Evolutionary conservation across 2,113 vertebrate species (phyloP), one percentile per base, ranked within the genome.

Genomic region (Columba janthina): DNA sequence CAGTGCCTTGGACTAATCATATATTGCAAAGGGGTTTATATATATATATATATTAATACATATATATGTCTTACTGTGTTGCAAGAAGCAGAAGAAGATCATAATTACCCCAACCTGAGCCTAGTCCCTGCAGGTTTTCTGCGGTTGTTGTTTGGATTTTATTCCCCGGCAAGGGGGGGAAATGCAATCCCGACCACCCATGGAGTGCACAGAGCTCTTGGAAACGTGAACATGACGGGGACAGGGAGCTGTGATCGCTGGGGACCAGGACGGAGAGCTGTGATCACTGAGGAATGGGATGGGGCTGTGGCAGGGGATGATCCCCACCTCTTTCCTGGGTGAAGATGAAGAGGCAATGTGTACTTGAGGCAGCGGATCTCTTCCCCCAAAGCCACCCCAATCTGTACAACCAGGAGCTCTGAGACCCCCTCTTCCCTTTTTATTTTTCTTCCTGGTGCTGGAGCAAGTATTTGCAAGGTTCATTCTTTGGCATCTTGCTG

Each of bases 101-200:
- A 1, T 50, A 61, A 94, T 93, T 77, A 75, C 13, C 85, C 57
- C 50, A 54, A 93, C 92, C 88, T 94, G 82, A 86, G 69, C 85
- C 61, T 34, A 2, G 26, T 19, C 91, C 60, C 85, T 70, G 66
- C 90, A 93, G 87, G 90, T 95, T 95, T 97, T 80, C 81, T 62
- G 72, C 10, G 82, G 78, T 79, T 34, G 66, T 54, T 82, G 88
- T 83, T 96, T 92, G 76, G 20, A 71, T 94, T 96, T 89, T 86
- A 14, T 48, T 87, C 89, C 40, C 65, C 15, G 0, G 20, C 42
- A 9, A 34, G 12, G 9, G 24, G 51, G 44, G 38, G 38, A 57
- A 86, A 88, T 7, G 74, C 58, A 80, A 90, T 58, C 74, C 69
- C 48, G 97, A 76, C 97, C 97, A 98, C 97, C 97, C 97, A 98